Evolutionary conservation across 2,888 invertebrate species (phyloP), one percentile per base, ranked within the genome.

Genomic region (Callyntrura sp.): DNA sequence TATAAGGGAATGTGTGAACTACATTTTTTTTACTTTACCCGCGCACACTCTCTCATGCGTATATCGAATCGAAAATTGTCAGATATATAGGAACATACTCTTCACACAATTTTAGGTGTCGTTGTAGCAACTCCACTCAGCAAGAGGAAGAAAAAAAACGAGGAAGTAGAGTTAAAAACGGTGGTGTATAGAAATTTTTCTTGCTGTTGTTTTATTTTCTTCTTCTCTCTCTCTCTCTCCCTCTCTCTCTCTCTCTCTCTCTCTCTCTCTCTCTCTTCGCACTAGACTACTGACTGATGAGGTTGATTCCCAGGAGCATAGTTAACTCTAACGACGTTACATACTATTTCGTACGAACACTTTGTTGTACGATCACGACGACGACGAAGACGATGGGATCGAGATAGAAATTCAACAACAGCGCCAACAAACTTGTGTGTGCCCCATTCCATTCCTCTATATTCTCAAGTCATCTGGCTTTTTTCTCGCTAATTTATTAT

Each of bases 281-380:
- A 60, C 17, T 51, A 55, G 25, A 12, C 51, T 2, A 45, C 45
- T 51, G 76, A 51, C 76, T 76, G 23, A 76, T 76, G 76, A 76
- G 76, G 51, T 76, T 76, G 76, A 76, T 76, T 48, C 76, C 76
- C 76, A 14, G 23, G 76, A 76, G 76, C 76, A 76, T 76, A 76
- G 76, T 76, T 76, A 76, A 55, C 76, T 35, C 35, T 76, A 76
- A 76, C 76, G 51, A 55, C 28, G 23, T 14, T 76, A 28, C 62
- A 48, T 28, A 76, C 35, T 35, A 35, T 35, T 35, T 35, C 35
- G 35, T 14, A 23, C 73, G 48, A 23, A 51, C 48, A 25, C 25
- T 62, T 9, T 5, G 25, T 25, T 25, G 62, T 17, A 9, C 20
- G 20, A 60, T 35, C 35, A 35, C 35, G 60, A 60, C 8, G 20